phyloP scores from a whole-genome alignment of 2,888 invertebrate species.

The Eurytoma adleriae region DNA sequence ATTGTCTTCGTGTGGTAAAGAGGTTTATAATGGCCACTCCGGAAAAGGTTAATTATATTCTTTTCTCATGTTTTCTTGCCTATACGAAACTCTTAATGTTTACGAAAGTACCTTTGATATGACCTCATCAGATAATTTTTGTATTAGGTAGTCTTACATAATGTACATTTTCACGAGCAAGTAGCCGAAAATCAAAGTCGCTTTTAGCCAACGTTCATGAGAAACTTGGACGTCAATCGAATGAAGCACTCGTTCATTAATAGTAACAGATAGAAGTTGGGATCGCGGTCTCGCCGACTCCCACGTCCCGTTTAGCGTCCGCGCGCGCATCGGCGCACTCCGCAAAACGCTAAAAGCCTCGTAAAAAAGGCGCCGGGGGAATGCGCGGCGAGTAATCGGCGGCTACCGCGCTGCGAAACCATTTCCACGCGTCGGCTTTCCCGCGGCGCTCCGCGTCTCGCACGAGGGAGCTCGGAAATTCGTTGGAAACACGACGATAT shows the following conservation, averaged over 20 bases:
- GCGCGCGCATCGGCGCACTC: background rate
- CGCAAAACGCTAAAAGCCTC: background rate
- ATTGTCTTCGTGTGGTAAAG: background rate
- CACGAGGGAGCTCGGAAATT: conserved; percentile 48
- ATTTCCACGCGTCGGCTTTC: conserved; percentile 36
- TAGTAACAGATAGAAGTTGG: too few relatives aligned
- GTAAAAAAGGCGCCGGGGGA: conserved; percentile 1
- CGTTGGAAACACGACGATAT: conserved; percentile 47
- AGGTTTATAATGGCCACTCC: background rate
- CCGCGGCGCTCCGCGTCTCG: conserved; percentile 26
- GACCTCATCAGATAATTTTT: background rate
- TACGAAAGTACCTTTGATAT: conserved; percentile 8
- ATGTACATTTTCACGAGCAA: too few relatives aligned
- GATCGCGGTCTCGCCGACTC: too few relatives aligned
- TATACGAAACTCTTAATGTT: background rate
- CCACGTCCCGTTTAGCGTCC: background rate
- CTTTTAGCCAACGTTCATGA: too few relatives aligned
- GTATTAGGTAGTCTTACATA: background rate
- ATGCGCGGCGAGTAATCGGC: conserved; percentile 11
- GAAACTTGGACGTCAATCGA: too few relatives aligned
- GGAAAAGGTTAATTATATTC: conserved; percentile 27
- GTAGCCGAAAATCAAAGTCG: too few relatives aligned
- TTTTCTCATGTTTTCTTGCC: conserved; percentile 7
- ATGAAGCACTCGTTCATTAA: too few relatives aligned
- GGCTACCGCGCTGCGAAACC: background rate